A percentile compares a stretch with the other conserved stretches of the same genome.
Evolutionary conservation across 2,797 vertebrate species (phyloP).

Genomic region (Podargus strigoides): DNA sequence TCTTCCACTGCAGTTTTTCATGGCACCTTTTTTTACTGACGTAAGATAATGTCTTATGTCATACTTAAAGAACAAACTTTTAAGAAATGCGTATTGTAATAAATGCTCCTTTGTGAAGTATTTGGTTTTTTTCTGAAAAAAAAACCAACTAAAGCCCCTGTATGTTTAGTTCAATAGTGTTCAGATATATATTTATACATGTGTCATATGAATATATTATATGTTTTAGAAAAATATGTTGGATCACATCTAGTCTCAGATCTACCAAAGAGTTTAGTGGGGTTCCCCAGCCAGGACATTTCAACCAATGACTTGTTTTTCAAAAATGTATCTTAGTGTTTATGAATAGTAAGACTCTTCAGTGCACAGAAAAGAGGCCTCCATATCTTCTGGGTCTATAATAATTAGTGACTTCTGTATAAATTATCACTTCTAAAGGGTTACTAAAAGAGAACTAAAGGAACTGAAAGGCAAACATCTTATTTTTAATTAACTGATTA

Average conservation of each 20-base stretch:
- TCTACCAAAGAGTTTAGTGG: not conserved
- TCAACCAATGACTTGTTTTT: not conserved
- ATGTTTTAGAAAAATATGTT: not conserved
- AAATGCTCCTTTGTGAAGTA: not conserved
- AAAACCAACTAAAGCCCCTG: not conserved
- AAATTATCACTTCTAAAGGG: not conserved
- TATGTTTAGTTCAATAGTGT: not conserved
- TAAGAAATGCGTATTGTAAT: fast-evolving
- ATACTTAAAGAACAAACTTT: not conserved
- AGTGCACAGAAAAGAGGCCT: not conserved
- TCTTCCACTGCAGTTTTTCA: not conserved
- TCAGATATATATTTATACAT: not conserved
- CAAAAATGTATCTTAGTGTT: not conserved
- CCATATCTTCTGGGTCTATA: not conserved
- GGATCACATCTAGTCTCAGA: not conserved
- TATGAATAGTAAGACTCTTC: not conserved
- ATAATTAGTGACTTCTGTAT: not conserved
- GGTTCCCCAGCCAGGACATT: not conserved
- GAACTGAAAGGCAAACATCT: too few relatives aligned
- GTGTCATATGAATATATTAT: not conserved
- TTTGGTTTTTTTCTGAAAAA: not conserved
- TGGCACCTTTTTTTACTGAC: fast-evolving
- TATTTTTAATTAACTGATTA: not conserved
- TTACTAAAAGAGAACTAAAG: not conserved
- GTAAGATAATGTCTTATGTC: not conserved